Evolutionary conservation across 2,888 invertebrate genomes (phyloP).

Genomic region (Ophraella communa): DNA sequence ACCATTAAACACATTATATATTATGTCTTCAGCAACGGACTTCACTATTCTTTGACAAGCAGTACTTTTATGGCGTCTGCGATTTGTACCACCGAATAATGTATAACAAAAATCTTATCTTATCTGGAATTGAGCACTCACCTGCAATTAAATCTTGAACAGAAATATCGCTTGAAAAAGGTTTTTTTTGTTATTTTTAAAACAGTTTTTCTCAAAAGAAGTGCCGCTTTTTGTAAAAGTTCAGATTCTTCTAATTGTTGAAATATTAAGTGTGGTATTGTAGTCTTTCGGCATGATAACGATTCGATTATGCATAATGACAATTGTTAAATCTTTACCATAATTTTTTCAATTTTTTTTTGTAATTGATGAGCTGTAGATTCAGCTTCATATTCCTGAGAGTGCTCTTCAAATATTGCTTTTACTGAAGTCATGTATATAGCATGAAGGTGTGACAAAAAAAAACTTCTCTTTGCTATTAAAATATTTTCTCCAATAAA

Average conservation of each 20-base stretch:
- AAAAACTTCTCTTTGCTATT: not conserved
- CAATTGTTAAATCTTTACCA: not conserved
- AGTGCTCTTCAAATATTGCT: not conserved
- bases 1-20: not conserved
- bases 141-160: not conserved
- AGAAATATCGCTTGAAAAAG: not conserved
- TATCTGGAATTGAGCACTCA: slow-evolving; percentile 1
- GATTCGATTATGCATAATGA: not conserved
- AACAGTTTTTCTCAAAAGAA: not conserved
- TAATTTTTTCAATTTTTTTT: not conserved
- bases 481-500: slow-evolving; percentile 5
- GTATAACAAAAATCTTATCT: slow-evolving; percentile 8
- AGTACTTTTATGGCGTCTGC: not conserved
- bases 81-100: not conserved
- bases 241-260: slow-evolving; percentile 5
- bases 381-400: not conserved
- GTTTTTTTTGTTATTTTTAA: slow-evolving; percentile 9
- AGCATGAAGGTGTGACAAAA: not conserved
- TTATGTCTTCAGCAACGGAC: slow-evolving; percentile 2
- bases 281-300: not conserved
- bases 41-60: not conserved
- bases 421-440: not conserved
- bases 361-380: not conserved
- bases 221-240: not conserved
- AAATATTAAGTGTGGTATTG: slow-evolving; percentile 3